A percentile compares a stretch with the other conserved stretches of the same genome.
Evolutionary conservation across 2,888 invertebrate species (phyloP).

Genomic region (Cyrtodaria siliqua): DNA sequence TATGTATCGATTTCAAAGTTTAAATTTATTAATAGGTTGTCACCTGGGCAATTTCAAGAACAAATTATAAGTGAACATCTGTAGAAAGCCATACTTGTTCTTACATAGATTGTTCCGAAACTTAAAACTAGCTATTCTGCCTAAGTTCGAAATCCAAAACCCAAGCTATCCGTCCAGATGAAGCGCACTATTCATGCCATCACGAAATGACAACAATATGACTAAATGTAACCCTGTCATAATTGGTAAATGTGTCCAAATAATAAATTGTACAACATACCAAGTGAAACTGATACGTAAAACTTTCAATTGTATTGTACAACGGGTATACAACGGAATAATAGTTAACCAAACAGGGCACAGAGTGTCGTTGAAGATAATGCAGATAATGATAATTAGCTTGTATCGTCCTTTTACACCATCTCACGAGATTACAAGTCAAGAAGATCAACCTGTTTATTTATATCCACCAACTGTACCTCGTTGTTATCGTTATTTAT

Average conservation of each 20-base stretch:
- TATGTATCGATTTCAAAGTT: slow-evolving; percentile 19
- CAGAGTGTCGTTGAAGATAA: too few species aligned
- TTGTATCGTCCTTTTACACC: too few species aligned
- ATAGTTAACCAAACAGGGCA: too few species aligned
- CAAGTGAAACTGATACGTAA: slow-evolving; percentile 22
- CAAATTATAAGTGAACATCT: slow-evolving; percentile 18
- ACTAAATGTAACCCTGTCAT: background rate
- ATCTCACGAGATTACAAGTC: too few species aligned
- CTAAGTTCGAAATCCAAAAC: background rate
- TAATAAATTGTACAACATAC: slow-evolving; percentile 22
- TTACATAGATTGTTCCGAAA: background rate
- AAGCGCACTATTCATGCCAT: background rate
- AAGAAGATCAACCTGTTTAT: too few species aligned
- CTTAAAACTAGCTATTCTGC: background rate
- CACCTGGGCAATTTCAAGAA: slow-evolving; percentile 21
- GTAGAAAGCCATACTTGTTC: slow-evolving; percentile 5
- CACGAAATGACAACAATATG: background rate
- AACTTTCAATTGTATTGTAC: slow-evolving; percentile 4
- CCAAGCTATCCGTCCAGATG: too few species aligned
- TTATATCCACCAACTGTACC: too few species aligned
- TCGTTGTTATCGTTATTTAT: too few species aligned
- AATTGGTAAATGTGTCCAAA: too few species aligned
- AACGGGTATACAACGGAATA: too few species aligned
- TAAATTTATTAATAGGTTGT: slow-evolving; percentile 35
- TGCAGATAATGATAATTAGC: too few species aligned